Conservation (phyloP, 1,140 invertebrate species). For the Rhyacophila brunnea region DNA sequence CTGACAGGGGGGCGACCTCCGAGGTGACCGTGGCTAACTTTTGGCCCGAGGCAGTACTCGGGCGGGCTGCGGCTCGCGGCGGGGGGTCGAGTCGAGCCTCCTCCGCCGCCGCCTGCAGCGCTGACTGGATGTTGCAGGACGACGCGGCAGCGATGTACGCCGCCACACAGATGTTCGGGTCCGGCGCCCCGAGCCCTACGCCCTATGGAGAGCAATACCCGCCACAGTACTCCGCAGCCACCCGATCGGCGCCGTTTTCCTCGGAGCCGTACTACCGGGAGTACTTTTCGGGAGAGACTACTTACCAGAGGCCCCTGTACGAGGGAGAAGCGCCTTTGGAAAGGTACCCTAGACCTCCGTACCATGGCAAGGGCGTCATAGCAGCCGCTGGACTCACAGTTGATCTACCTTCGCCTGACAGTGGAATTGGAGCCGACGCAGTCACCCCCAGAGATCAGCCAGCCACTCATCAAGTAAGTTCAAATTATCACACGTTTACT, state of each 20-base stretch:
- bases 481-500: background rate
- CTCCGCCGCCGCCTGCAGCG: constrained; percentile 47
- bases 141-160: constrained; percentile 48
- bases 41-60: constrained; percentile 30
- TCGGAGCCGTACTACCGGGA: constrained; percentile 53
- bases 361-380: constrained; percentile 52
- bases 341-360: constrained; percentile 49
- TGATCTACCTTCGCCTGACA: constrained; percentile 88
- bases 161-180: constrained; percentile 49
- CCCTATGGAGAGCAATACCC: constrained; percentile 48
- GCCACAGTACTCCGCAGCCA: constrained; percentile 37
- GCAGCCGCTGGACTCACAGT: constrained; percentile 73
- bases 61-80: constrained; percentile 37
- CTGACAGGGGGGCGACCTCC: constrained; percentile 3
- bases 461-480: constrained; percentile 82
- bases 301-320: constrained; percentile 49
- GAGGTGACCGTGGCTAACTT: constrained; percentile 30
- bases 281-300: constrained; percentile 45
- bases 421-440: constrained; percentile 86
- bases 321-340: constrained; percentile 46
- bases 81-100: constrained; percentile 34
- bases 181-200: constrained; percentile 50
- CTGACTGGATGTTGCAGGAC: constrained; percentile 50
- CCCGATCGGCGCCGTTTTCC: constrained; percentile 39
- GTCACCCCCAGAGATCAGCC: constrained; percentile 86